Percentiles rank a stretch among this genome's conserved stretches.
Conservation (phyloP, 2,113 vertebrate species). For the Felis chaus region DNA sequence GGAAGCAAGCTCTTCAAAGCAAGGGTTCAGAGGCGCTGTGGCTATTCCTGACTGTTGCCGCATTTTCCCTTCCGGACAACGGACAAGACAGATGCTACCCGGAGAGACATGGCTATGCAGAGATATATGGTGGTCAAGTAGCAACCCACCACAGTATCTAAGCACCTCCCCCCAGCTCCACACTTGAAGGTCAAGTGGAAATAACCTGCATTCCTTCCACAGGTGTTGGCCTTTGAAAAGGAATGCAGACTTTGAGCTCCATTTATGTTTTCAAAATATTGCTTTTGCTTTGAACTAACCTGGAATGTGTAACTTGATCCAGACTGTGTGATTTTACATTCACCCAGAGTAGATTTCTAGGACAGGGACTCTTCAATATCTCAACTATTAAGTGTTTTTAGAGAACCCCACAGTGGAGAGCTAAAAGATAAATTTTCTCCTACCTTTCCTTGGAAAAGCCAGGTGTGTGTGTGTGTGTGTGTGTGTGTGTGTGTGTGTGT, state of each 20-base stretch:
- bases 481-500: not conserved
- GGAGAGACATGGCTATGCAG: fast-evolving
- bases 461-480: not conserved
- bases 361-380: conserved; percentile 7
- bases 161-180: not conserved
- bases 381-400: conserved; percentile 28
- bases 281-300: conserved; percentile 72
- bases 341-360: not conserved
- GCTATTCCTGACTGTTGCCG: not conserved
- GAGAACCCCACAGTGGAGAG: conserved; percentile 9
- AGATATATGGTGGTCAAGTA: too few species aligned
- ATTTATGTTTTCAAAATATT: conserved; percentile 79
- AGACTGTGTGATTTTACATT: conserved; percentile 40
- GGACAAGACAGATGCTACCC: conserved; percentile 26
- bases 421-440: not conserved
- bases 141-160: not conserved
- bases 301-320: conserved; percentile 74
- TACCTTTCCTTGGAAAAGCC: not conserved
- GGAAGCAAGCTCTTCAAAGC: not conserved
- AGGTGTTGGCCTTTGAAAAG: conserved; percentile 76
- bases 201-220: conserved; percentile 69
- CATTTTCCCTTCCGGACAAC: not conserved
- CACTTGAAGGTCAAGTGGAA: conserved; percentile 72
- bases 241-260: conserved; percentile 78
- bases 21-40: not conserved